These are phyloP conservation scores for Corythoichthys haematopterus DNA, from an alignment of 2,113 vertebrate species.

Conservation along the genomic window DNA sequence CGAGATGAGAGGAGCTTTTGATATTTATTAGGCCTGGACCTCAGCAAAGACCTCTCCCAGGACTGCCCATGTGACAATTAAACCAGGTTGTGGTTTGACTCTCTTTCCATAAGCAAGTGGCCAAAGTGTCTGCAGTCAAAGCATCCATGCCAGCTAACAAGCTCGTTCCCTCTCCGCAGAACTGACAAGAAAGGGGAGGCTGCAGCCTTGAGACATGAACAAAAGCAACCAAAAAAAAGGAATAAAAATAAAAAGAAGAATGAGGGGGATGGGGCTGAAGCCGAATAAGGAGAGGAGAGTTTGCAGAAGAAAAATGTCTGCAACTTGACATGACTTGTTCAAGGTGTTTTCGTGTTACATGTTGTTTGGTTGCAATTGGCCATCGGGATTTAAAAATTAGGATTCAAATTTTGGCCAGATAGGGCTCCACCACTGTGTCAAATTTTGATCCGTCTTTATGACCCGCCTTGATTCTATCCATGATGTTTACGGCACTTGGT, in stretches of 20 bases:
- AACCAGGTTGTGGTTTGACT: constrained; percentile 94
- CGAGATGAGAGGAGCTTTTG: constrained; percentile 85
- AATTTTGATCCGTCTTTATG: constrained; percentile 78
- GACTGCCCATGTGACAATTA: constrained; percentile 98
- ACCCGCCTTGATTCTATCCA: constrained; percentile 67
- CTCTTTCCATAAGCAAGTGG: constrained; percentile 97
- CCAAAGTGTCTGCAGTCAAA: constrained; percentile 92
- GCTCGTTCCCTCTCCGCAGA: constrained; percentile 87
- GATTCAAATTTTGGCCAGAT: constrained; percentile 53
- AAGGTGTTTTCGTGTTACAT: constrained; percentile 74
- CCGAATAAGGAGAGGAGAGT: constrained; percentile 54
- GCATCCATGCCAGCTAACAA: constrained; percentile 98
- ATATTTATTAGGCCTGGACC: constrained; percentile 87
- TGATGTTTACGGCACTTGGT: constrained; percentile 56
- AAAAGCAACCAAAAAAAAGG: constrained; percentile 59
- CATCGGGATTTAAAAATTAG: constrained; percentile 2
- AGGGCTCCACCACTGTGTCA: constrained; percentile 58
- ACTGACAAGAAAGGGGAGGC: constrained; percentile 82
- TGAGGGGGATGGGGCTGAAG: constrained; percentile 34
- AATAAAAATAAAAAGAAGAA: constrained; percentile 50
- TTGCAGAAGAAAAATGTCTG: constrained; percentile 85
- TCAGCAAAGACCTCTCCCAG: constrained; percentile 85
- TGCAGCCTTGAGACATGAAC: constrained; percentile 84
- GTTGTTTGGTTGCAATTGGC: constrained; percentile 26
- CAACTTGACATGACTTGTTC: constrained; percentile 77